Conservation (phyloP, 2,888 invertebrate genomes). For the Oeneis ivallda region DNA sequence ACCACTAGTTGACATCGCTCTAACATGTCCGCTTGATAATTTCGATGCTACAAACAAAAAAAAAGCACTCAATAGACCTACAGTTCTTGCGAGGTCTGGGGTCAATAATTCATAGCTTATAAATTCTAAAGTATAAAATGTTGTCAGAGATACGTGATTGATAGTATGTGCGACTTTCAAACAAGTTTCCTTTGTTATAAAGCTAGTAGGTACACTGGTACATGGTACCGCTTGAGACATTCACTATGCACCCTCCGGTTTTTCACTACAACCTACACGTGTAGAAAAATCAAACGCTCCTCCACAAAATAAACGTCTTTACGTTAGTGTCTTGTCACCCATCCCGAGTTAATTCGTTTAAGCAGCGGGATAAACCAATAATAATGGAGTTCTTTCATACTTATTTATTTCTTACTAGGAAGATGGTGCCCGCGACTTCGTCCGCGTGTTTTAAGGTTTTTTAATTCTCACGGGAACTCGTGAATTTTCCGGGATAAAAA, state of each 20-base stretch:
- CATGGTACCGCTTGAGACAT: conserved; percentile 2
- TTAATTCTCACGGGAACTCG: too few relatives aligned
- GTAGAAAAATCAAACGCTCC: not conserved
- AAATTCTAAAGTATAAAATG: conserved; percentile 1
- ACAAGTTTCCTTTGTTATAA: conserved; percentile 6
- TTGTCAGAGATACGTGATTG: conserved; percentile 7
- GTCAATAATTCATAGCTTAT: not conserved
- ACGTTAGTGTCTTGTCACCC: too few relatives aligned
- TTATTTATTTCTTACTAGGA: too few relatives aligned
- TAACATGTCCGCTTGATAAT: not conserved
- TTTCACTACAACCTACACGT: not conserved
- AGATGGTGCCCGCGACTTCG: too few relatives aligned
- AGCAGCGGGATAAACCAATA: too few relatives aligned
- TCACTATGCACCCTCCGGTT: conserved; percentile 16
- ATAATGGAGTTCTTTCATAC: too few relatives aligned
- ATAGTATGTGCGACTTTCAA: conserved; percentile 7
- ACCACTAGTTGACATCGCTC: too few relatives aligned
- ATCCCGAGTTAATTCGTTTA: too few relatives aligned
- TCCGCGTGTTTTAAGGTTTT: too few relatives aligned
- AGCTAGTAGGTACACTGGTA: too few relatives aligned
- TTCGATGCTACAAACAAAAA: not conserved
- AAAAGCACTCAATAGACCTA: not conserved
- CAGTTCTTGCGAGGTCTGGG: not conserved
- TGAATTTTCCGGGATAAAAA: too few relatives aligned
- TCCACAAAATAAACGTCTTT: not conserved